A percentile compares a stretch with the other conserved stretches of the same genome.
Evolutionary conservation across 1,140 invertebrate genomes (phyloP).

Genomic region (Maniola jurtina): DNA sequence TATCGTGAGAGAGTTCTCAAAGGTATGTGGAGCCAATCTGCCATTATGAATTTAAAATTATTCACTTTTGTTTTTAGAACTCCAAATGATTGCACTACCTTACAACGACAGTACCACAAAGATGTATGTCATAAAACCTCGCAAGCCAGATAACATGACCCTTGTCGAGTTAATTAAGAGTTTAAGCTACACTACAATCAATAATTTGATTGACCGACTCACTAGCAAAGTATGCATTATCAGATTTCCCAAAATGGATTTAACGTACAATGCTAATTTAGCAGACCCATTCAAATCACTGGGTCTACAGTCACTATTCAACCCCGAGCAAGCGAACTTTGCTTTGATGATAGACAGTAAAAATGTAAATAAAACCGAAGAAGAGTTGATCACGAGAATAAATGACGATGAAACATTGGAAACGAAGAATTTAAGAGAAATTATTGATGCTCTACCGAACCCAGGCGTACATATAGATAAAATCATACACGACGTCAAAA

Average conservation of each 20-base stretch:
- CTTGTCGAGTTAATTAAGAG: conserved; percentile 77
- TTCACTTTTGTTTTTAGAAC: conserved; percentile 57
- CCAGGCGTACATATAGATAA: conserved; percentile 81
- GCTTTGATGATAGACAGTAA: conserved; percentile 77
- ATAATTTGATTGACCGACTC: conserved; percentile 76
- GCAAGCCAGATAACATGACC: conserved; percentile 64
- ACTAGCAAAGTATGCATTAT: conserved; percentile 77
- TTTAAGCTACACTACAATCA: conserved; percentile 78
- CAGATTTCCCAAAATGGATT: conserved; percentile 84
- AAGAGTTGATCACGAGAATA: conserved; percentile 44
- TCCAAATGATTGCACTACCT: conserved; percentile 85
- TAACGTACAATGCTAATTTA: conserved; percentile 80
- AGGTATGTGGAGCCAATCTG: too few relatives aligned
- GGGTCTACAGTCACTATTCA: conserved; percentile 83
- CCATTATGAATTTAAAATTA: background rate
- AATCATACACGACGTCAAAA: conserved; percentile 83
- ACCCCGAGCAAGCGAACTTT: conserved; percentile 81
- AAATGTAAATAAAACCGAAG: conserved; percentile 41
- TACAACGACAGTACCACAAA: conserved; percentile 84
- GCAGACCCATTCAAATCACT: conserved; percentile 78
- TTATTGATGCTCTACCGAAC: conserved; percentile 61
- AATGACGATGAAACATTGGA: conserved; percentile 30
- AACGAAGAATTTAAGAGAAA: conserved; percentile 32
- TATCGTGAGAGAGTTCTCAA: too few relatives aligned
- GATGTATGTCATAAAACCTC: conserved; percentile 87